Base-by-base conservation (phyloP, 2,888 invertebrate species). In the Glaucopsyche alexis region DNA sequence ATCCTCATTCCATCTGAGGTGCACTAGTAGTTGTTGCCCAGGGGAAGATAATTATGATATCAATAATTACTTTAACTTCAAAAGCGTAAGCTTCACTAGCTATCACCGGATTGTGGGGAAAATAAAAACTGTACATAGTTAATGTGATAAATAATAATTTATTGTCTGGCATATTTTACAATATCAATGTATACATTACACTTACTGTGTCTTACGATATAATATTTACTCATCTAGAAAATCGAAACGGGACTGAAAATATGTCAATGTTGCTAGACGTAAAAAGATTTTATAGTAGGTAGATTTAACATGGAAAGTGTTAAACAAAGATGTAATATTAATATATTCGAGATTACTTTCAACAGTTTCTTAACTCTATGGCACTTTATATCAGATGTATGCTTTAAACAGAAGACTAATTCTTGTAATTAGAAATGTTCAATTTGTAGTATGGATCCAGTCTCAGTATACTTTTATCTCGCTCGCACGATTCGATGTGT, bases 81-180 rank as follows among this genome's bases (percentile, higher is more conserved):
- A 5, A 42, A 42, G 42, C 4, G 4, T 29, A 3, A 29, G 29
- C 4, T 29, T 29, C 29, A 29, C 29, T 47, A 9, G 47, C 47
- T 47, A 47, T 13, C 9, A 47, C 9, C 7, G 47, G 47, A 13
- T 66, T 45, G 6, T 1, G 55, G 45, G n/a, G 38, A 9, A 45
- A 81, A 81, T 80, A 81, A 80, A 77, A 76, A 78, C 19, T 76
- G 77, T 75, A 65, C 74, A 72, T 75, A 65, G 73, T 71, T 75
- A 87, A 89, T 90, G 91, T 93, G 93, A 93, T 93, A 93, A 93
- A 93, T 93, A 93, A 93, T 93, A 93, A 93, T 93, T 93, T 93
- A 93, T 93, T 93, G 93, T 93, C 93, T 91, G 89, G 90, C 93
- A 86, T 92, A 93, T 90, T 89, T 91, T 93, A 93, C 93, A 93